These are phyloP conservation scores for Branchipolynoe longqiensis DNA, from an alignment of 2,888 invertebrate species.

Conservation along the genomic window DNA sequence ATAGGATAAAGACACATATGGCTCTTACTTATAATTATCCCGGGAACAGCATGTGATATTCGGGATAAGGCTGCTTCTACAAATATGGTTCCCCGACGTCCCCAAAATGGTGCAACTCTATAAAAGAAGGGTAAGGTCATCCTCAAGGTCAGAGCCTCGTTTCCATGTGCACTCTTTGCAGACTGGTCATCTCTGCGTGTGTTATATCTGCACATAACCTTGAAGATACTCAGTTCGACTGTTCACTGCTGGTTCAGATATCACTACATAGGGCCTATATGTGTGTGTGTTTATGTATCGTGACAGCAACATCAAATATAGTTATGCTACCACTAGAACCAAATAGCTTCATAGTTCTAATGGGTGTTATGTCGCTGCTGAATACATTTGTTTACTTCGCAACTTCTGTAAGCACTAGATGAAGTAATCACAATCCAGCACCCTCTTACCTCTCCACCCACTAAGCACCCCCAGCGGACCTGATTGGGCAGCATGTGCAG, in stretches of 20 bases:
- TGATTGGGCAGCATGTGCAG: too few species aligned
- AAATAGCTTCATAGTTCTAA: too few species aligned
- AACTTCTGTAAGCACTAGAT: too few species aligned
- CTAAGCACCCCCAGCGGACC: too few species aligned
- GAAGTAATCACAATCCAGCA: too few species aligned
- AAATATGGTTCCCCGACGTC: slow-evolving; percentile 84
- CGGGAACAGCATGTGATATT: slow-evolving; percentile 84
- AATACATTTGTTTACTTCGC: too few species aligned
- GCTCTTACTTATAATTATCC: slow-evolving; percentile 61
- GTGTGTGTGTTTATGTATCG: too few species aligned
- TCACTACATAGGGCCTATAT: too few species aligned
- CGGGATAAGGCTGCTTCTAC: slow-evolving; percentile 83
- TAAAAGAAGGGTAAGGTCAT: slow-evolving; percentile 73
- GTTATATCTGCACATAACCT: neutral
- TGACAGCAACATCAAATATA: too few species aligned
- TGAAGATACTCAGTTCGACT: neutral
- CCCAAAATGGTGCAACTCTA: slow-evolving; percentile 77
- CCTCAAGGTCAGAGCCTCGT: neutral
- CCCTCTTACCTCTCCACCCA: too few species aligned
- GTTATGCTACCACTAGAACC: too few species aligned
- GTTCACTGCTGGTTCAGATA: neutral
- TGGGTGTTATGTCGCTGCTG: too few species aligned
- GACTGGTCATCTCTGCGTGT: neutral
- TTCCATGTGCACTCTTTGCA: neutral
- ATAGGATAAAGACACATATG: neutral